phyloP scores from a whole-genome alignment of 1,140 invertebrate genomes.

The Drosophila kohkoa region DNA sequence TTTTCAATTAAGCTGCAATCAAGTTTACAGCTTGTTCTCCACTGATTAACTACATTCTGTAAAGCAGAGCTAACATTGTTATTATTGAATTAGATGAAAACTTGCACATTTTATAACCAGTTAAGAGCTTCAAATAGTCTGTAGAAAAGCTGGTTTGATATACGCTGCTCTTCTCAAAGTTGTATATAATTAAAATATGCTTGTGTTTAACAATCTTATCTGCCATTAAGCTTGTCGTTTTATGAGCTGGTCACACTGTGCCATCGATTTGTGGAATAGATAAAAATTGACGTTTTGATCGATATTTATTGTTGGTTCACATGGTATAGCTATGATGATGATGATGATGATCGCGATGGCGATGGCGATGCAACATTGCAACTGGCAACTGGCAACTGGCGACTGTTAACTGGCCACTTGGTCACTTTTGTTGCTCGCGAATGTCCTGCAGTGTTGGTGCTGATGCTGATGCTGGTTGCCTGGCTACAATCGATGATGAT shows the following conservation, averaged over 20 bases:
- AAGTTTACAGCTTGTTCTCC: too few species aligned
- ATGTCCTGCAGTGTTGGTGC: constrained; percentile 59
- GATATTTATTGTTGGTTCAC: constrained; percentile 80
- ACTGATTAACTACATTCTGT: too few species aligned
- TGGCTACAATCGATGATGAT: constrained; percentile 43
- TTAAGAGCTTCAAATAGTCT: too few species aligned
- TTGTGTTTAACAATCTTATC: neutral
- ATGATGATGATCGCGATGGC: constrained; percentile 6
- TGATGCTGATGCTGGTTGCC: too few species aligned
- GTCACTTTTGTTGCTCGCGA: constrained; percentile 4
- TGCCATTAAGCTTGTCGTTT: neutral
- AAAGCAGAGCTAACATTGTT: too few species aligned
- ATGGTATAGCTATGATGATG: constrained; percentile 47
- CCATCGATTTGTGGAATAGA: constrained; percentile 77
- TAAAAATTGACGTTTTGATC: constrained; percentile 82
- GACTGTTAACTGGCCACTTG: constrained; percentile 24
- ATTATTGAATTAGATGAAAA: too few species aligned
- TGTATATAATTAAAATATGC: neutral
- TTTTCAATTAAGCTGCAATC: too few species aligned
- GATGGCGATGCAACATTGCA: constrained; percentile 2
- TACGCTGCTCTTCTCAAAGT: too few species aligned
- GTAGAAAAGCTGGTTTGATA: too few species aligned
- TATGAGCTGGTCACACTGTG: constrained; percentile 34
- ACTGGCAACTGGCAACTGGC: too few species aligned
- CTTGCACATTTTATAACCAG: too few species aligned